Percentiles rank a stretch among this genome's conserved stretches.
Conservation (phyloP, 2,113 vertebrate species). For the Python bivittatus region DNA sequence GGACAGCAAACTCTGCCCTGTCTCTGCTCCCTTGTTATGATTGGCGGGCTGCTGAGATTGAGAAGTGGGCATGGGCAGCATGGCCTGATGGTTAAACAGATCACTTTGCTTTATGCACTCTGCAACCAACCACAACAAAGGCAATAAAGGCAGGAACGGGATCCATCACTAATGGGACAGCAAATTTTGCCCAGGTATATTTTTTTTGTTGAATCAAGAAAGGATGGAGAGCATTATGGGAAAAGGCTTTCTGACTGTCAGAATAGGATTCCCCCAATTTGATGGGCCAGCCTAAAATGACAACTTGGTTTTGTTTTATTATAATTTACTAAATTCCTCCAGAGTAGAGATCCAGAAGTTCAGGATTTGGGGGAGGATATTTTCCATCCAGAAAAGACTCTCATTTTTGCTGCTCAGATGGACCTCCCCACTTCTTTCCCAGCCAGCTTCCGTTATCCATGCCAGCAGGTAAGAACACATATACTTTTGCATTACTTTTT, state of each 20-base stretch:
- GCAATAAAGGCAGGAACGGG: background rate
- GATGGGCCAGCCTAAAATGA: too few species aligned
- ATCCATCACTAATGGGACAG: too few species aligned
- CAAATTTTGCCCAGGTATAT: too few species aligned
- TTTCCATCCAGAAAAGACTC: background rate
- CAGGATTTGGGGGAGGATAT: background rate
- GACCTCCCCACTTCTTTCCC: background rate
- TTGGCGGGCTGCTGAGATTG: background rate
- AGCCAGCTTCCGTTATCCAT: background rate
- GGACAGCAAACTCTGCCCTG: background rate
- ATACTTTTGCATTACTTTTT: background rate
- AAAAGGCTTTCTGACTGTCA: background rate
- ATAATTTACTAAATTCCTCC: background rate
- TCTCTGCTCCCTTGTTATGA: background rate
- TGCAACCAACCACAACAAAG: background rate
- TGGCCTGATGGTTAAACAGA: background rate
- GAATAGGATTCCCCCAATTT: too few species aligned
- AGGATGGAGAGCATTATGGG: background rate
- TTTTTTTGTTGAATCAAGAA: background rate
- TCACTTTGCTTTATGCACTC: background rate
- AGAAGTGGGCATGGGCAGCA: background rate
- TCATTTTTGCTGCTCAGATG: background rate
- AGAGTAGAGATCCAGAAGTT: background rate
- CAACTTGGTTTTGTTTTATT: background rate
- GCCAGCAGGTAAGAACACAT: background rate